Conservation (phyloP, 2,797 vertebrate genomes). For the Labeo calbasu region DNA sequence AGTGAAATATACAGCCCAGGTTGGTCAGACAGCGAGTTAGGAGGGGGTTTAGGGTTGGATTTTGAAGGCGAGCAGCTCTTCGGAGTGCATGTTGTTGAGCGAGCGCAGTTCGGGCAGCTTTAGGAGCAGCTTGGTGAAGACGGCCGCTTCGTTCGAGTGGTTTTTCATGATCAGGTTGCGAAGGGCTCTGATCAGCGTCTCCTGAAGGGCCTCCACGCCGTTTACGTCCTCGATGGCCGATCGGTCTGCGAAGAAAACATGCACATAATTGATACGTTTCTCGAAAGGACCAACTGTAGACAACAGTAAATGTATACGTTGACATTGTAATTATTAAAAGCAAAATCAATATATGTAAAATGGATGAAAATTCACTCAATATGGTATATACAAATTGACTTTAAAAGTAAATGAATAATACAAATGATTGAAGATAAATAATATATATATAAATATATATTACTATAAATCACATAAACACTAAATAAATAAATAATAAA, state of each 20-base stretch:
- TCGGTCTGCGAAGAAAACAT: slow-evolving; percentile 80
- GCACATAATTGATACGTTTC: not conserved
- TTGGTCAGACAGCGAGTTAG: slow-evolving; percentile 59
- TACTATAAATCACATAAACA: too few species aligned
- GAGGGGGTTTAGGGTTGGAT: slow-evolving; percentile 81
- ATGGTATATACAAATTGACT: too few species aligned
- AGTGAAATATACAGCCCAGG: slow-evolving; percentile 59
- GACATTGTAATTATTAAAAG: not conserved
- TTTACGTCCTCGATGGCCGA: slow-evolving; percentile 93
- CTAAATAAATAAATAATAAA: not conserved
- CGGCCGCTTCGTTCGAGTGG: slow-evolving; percentile 89
- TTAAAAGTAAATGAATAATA: not conserved
- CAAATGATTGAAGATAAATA: not conserved
- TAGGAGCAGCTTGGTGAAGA: slow-evolving; percentile 97
- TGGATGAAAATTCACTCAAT: not conserved
- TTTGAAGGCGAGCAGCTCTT: slow-evolving; percentile 97
- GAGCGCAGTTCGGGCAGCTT: slow-evolving; percentile 96
- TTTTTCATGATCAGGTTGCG: slow-evolving; percentile 94
- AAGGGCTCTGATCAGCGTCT: slow-evolving; percentile 92
- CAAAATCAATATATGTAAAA: not conserved
- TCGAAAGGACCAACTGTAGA: not conserved
- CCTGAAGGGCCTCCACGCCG: slow-evolving; percentile 93
- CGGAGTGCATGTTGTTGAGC: slow-evolving; percentile 99
- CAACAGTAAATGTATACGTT: not conserved
- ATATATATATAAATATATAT: not conserved